Percentiles rank a stretch among this genome's conserved stretches.
Conservation (phyloP, 2,888 invertebrate genomes). For the Zootermopsis nevadensis region DNA sequence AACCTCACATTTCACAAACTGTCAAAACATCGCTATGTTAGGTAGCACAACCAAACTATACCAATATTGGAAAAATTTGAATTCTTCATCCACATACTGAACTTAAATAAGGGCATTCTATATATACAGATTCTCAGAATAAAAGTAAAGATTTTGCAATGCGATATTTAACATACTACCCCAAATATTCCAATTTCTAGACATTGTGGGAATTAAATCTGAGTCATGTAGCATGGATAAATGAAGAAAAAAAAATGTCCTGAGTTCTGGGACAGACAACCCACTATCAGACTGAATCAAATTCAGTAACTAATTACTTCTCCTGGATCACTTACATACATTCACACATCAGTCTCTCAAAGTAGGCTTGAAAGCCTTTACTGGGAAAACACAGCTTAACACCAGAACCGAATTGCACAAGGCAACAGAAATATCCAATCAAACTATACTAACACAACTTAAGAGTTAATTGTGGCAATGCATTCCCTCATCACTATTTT, state of each 20-base stretch:
- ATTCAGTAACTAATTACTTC: conserved; percentile 1
- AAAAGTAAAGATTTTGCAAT: not conserved
- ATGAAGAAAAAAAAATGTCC: not conserved
- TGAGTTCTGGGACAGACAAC: not conserved
- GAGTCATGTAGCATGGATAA: not conserved
- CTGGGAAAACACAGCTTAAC: not conserved
- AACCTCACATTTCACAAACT: not conserved
- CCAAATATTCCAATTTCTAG: not conserved
- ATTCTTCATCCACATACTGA: not conserved
- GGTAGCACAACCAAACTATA: not conserved
- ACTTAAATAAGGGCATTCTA: not conserved
- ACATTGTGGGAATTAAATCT: not conserved
- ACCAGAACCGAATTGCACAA: conserved; percentile 8
- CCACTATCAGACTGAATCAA: conserved; percentile 5
- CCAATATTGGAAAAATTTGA: not conserved
- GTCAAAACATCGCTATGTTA: not conserved
- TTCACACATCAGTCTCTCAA: not conserved
- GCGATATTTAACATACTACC: not conserved
- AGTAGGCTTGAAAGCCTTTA: conserved; percentile 1
- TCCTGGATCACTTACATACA: not conserved
- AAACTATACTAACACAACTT: conserved; percentile 9
- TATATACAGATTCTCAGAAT: not conserved
- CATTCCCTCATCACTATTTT: not conserved
- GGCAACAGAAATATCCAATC: conserved; percentile 16
- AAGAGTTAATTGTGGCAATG: conserved; percentile 12